Base-by-base conservation (phyloP, 2,797 vertebrate genomes). In the Helicolenus hilgendorfi region DNA sequence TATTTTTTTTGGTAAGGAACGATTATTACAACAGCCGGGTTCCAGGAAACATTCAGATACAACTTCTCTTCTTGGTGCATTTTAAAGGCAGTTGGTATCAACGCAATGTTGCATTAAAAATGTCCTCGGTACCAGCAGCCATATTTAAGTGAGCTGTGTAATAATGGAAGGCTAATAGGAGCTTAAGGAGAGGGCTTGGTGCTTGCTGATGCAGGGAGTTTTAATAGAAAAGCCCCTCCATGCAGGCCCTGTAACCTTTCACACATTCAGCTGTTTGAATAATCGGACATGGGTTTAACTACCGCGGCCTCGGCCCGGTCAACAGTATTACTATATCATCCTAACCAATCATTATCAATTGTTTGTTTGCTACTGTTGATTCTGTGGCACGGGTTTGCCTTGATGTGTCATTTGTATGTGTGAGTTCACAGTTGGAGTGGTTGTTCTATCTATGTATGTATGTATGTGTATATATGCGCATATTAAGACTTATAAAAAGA, bases 401-500 rank as follows among this genome's bases (percentile, higher is more conserved):
- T 68, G 58, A 81, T 60, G 81, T 78, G 74, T 86, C 86, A 68
- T 91, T 62, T 90, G 82, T 95, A 29, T 35, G 81, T 87, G 77
- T 83, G 91, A 85, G 78, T 81, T 88, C 85, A 85, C 77, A 72
- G 26, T 89, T 36, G 15, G 84, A 76, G 89, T 87, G 92, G 26
- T 65, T 83, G 70, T 82, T 80, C 15, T 35, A 2, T 86, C 87
- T 91, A 3, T 89, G 79, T 90, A 18, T 86, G 76, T 84, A 2
- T 89, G 79, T 92, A 18, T 88, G 71, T 86, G 76, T 92, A 69
- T 89, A 83, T 92, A 72, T 84, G 90, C 72, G 80, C 89, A 94
- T 96, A 91, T 93, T 92, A 91, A 95, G 91, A 96, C 91, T 90
- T 93, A 68, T 82, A 91, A 92, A 91, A 88, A 91, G 64, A 91